A percentile compares a stretch with the other conserved stretches of the same genome.
These are phyloP conservation scores for Erebia palarica DNA, from an alignment of 2,888 invertebrate species.

Conservation along the genomic window DNA sequence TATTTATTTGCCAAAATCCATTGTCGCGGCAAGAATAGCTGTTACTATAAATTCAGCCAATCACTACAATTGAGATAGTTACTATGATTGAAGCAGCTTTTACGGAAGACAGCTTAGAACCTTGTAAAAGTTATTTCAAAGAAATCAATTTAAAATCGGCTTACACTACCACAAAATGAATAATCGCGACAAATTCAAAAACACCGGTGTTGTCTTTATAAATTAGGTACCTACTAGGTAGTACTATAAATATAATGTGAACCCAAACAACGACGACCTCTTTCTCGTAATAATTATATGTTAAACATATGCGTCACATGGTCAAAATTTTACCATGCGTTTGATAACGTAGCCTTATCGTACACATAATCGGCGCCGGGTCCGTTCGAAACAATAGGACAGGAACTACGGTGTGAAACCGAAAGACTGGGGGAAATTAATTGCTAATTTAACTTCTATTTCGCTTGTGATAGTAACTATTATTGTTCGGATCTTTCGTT, in stretches of 20 bases:
- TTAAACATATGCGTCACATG: constrained; percentile 32
- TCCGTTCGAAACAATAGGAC: constrained; percentile 70
- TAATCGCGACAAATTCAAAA: too few species aligned
- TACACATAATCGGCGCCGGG: constrained; percentile 45
- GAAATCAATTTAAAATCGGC: neutral
- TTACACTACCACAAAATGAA: too few species aligned
- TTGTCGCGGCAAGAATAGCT: too few species aligned
- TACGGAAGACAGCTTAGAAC: too few species aligned
- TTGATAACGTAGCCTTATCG: constrained; percentile 52
- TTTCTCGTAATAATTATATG: constrained; percentile 29
- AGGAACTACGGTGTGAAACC: constrained; percentile 65
- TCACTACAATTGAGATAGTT: too few species aligned
- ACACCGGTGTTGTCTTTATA: too few species aligned
- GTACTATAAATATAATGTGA: neutral
- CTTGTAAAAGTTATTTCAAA: too few species aligned
- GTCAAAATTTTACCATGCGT: constrained; percentile 37
- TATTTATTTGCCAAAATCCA: too few species aligned
- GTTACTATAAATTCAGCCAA: too few species aligned
- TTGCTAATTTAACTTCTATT: constrained; percentile 33
- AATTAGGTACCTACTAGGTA: neutral
- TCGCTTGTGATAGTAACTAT: constrained; percentile 19
- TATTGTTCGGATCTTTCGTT: constrained; percentile 23
- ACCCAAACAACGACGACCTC: constrained; percentile 14
- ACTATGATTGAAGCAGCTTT: too few species aligned
- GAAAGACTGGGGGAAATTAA: constrained; percentile 30